Evolutionary conservation across 2,888 invertebrate species (phyloP).

Genomic region (Sinodicranocentrus sp.): DNA sequence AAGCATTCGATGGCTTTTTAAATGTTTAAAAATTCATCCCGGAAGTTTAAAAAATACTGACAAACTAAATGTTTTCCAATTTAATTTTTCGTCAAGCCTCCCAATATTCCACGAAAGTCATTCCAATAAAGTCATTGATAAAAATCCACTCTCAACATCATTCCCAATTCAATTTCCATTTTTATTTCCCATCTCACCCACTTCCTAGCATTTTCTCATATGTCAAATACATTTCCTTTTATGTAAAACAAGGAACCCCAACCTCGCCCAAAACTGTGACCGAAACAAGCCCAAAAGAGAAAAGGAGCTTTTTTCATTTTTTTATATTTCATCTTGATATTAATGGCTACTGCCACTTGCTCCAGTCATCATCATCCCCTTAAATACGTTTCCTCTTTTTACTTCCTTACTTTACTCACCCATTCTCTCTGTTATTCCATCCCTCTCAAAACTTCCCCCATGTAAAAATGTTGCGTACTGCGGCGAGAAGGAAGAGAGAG

Average conservation of each 20-base stretch:
- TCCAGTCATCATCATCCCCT: conserved; percentile 49
- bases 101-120: too few species aligned
- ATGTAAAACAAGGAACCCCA: conserved; percentile 14
- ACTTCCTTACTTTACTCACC: conserved; percentile 13
- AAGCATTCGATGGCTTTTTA: too few species aligned
- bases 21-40: too few species aligned
- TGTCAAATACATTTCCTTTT: conserved; percentile 50
- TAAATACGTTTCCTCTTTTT: conserved; percentile 25
- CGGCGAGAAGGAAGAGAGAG: conserved; percentile 21
- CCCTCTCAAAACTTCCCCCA: neutral
- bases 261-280: conserved; percentile 54
- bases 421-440: neutral
- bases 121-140: neutral
- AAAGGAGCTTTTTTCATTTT: neutral
- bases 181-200: conserved; percentile 1
- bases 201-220: conserved; percentile 53
- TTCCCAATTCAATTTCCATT: conserved; percentile 13
- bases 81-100: too few species aligned
- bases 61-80: too few species aligned
- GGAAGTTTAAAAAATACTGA: too few species aligned
- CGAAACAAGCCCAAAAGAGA: conserved; percentile 26
- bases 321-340: conserved; percentile 25
- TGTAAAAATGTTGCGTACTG: neutral
- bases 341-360: conserved; percentile 44
- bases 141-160: neutral